Evolutionary conservation across 2,888 invertebrate genomes (phyloP).

Genomic region (Nymphalis c-album): DNA sequence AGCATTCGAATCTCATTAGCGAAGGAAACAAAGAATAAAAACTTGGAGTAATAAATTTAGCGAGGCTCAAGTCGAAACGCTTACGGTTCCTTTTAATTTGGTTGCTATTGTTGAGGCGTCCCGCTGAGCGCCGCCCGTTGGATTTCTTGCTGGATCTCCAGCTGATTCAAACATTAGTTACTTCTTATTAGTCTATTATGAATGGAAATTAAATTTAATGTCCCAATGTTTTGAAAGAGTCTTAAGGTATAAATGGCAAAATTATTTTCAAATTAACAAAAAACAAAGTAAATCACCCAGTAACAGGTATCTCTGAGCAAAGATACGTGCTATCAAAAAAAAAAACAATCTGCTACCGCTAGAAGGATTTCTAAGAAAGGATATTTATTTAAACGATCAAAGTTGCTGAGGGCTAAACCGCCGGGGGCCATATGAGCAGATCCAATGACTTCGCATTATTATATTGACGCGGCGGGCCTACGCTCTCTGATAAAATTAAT

Average conservation of each 20-base stretch:
- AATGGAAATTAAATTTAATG: constrained; percentile 64
- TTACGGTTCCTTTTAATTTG: constrained; percentile 81
- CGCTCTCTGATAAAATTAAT: constrained; percentile 66
- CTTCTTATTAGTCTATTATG: constrained; percentile 75
- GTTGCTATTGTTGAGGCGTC: constrained; percentile 77
- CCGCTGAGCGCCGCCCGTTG: constrained; percentile 72
- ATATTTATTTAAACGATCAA: constrained; percentile 75
- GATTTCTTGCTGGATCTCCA: constrained; percentile 76
- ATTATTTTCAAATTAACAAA: constrained; percentile 1
- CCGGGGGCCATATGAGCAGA: constrained; percentile 56
- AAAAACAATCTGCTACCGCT: constrained; percentile 56
- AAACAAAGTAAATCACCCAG: constrained; percentile 47
- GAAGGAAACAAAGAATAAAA: constrained; percentile 75
- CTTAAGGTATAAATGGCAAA: constrained; percentile 12
- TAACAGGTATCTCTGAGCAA: constrained; percentile 56
- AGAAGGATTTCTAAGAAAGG: constrained; percentile 60
- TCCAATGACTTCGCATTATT: constrained; percentile 72
- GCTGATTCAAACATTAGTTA: constrained; percentile 75
- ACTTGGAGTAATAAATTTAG: constrained; percentile 77
- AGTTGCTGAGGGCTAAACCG: constrained; percentile 56
- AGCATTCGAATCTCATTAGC: constrained; percentile 79
- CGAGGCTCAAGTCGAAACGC: constrained; percentile 78
- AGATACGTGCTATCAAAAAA: constrained; percentile 55
- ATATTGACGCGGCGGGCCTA: constrained; percentile 52
- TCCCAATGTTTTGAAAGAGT: constrained; percentile 37